Base-by-base conservation (phyloP, 2,888 invertebrate species). In the Chirona hameri region DNA sequence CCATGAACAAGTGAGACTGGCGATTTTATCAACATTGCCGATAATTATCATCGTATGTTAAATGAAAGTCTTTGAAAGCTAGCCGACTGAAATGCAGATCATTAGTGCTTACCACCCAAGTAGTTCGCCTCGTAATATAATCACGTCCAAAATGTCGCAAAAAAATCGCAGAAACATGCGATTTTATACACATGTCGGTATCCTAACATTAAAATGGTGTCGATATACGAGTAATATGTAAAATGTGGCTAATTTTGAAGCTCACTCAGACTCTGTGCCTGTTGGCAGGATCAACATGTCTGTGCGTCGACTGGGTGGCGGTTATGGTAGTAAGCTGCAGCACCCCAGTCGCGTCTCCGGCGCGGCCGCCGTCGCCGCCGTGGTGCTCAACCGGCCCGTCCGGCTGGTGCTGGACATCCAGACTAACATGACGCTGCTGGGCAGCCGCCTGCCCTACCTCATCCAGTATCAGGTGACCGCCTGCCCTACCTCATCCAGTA, bases 291-390 rank as follows among this genome's bases (percentile, higher is more conserved):
- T 95, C 27, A 91, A 93, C 84, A 89, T 95, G 0, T 88, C 89
- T 79, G 93, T 94, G 0, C 90, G 92, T 10, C 91, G 95, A 72
- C 85, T 95, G 7, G 96, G 96, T 3, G 96, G 96, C 21, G 94
- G 89, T 0, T 97, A 93, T 87, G 96, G 96, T 0, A 86, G 86
- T 0, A 97, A 96, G 88, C 91, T 94, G 81, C 90, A 91, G 0
- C 90, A 95, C 12, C 88, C 90, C 10, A 88, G 89, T 24, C 89
- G 91, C 18, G 87, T 92, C 0, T 90, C 93, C 0, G 90, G 91
- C 52, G 93, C 93, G 0, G 92, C 93, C 83, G 92, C 94, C 0
- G 86, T 96, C 21, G 95, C 92, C 0, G 92, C 93, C 0, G 87
- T 91, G 84, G 90, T 91, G 79, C 87, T 92, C 81, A 89, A 91